Conservation (phyloP, 1,140 invertebrate genomes). For the Heliconius himera region DNA sequence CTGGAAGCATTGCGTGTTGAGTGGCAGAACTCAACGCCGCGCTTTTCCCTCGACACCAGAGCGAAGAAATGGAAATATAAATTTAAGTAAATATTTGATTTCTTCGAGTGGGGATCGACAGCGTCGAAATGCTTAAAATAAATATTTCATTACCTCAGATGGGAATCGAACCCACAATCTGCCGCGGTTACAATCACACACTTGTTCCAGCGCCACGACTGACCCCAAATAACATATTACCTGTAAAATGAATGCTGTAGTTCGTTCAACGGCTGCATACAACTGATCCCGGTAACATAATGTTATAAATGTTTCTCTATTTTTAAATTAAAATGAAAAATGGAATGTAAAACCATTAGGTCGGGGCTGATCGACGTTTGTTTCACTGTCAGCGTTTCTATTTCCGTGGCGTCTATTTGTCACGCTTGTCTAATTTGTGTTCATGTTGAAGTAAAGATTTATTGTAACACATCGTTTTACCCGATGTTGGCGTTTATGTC, state of each 20-base stretch:
- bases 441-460: conserved; percentile 72
- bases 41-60: no score
- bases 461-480: conserved; percentile 53
- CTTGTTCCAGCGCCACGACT: no score
- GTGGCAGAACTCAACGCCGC: no score
- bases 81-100: no score
- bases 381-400: conserved; percentile 74
- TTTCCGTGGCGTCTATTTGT: conserved; percentile 72
- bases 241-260: background rate
- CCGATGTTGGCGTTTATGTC: conserved; percentile 33
- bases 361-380: conserved; percentile 68
- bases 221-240: background rate
- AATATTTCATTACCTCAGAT: no score
- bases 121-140: no score
- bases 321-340: conserved; percentile 78
- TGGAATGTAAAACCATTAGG: conserved; percentile 74
- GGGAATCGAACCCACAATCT: no score
- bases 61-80: no score
- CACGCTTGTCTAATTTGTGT: conserved; percentile 77
- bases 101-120: no score
- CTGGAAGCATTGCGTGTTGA: no score
- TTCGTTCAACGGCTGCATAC: background rate
- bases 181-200: no score
- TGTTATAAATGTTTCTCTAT: conserved; percentile 53
- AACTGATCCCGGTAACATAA: conserved; percentile 29